Evolutionary conservation across 1,140 invertebrate genomes (phyloP).

Genomic region (Ctenoplectra terminalis): DNA sequence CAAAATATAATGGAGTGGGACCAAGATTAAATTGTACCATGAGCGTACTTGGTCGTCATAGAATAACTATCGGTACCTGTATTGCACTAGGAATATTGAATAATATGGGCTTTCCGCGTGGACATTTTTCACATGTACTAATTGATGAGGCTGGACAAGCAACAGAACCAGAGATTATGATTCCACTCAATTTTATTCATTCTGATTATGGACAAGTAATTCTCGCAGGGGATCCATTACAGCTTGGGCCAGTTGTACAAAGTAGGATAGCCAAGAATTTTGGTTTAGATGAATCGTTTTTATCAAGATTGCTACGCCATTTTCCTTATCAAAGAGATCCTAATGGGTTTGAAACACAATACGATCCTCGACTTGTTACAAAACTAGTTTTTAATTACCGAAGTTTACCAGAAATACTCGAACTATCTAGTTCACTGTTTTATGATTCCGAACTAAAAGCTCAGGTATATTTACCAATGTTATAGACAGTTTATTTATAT

Average conservation of each 20-base stretch:
- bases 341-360: slow-evolving; percentile 84
- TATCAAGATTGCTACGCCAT: slow-evolving; percentile 87
- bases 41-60: slow-evolving; percentile 86
- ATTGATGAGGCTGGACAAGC: slow-evolving; percentile 96
- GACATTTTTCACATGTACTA: slow-evolving; percentile 94
- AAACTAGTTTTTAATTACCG: slow-evolving; percentile 90
- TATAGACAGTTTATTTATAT: slow-evolving; percentile 60
- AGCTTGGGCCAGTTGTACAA: slow-evolving; percentile 93
- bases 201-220: slow-evolving; percentile 87
- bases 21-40: slow-evolving; percentile 83
- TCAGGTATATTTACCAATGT: too few relatives aligned
- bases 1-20: slow-evolving; percentile 75
- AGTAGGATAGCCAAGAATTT: slow-evolving; percentile 86
- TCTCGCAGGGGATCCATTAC: slow-evolving; percentile 95
- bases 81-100: slow-evolving; percentile 87
- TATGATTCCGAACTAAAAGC: slow-evolving; percentile 89
- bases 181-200: slow-evolving; percentile 85
- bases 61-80: slow-evolving; percentile 93
- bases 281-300: slow-evolving; percentile 88
- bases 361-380: slow-evolving; percentile 88
- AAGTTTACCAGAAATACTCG: slow-evolving; percentile 90
- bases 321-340: slow-evolving; percentile 87
- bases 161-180: slow-evolving; percentile 93
- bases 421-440: slow-evolving; percentile 91
- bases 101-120: slow-evolving; percentile 85